Percentiles rank a stretch among this genome's conserved stretches.
These are phyloP conservation scores for Chrysolina oricalcia DNA, from an alignment of 2,888 invertebrate species.

Conservation along the genomic window DNA sequence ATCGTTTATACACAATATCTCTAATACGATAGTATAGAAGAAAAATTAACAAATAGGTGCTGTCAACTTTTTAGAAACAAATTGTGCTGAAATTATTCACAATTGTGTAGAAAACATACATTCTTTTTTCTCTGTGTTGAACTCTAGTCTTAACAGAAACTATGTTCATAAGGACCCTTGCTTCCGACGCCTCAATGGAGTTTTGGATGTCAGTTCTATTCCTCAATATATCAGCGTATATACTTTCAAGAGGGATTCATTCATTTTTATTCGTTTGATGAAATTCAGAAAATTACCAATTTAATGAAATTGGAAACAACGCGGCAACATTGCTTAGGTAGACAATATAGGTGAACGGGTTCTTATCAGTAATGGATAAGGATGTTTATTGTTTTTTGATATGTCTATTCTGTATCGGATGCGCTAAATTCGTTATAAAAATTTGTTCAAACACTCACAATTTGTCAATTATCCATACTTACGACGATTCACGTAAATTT, in stretches of 20 bases:
- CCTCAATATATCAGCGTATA: slow-evolving; percentile 12
- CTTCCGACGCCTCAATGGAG: slow-evolving; percentile 17
- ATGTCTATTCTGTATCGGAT: background rate
- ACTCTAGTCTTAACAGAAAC: background rate
- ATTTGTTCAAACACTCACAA: background rate
- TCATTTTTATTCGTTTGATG: background rate
- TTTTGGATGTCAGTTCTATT: slow-evolving; percentile 11
- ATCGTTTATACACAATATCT: too few species aligned
- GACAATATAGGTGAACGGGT: background rate
- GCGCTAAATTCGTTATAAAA: background rate
- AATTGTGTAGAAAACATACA: too few species aligned
- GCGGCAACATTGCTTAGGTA: background rate
- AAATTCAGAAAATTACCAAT: background rate
- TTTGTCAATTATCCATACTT: background rate
- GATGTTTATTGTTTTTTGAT: slow-evolving; percentile 9
- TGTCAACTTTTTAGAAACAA: too few species aligned
- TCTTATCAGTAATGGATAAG: slow-evolving; percentile 3
- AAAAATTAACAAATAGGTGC: too few species aligned
- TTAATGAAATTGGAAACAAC: background rate
- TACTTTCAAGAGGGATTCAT: slow-evolving; percentile 6
- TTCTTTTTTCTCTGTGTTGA: too few species aligned
- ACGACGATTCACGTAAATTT: background rate
- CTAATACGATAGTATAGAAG: too few species aligned
- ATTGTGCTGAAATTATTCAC: too few species aligned
- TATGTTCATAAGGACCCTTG: slow-evolving; percentile 18